phyloP scores from a whole-genome alignment of 1,140 invertebrate species.

The Mercenaria mercenaria region DNA sequence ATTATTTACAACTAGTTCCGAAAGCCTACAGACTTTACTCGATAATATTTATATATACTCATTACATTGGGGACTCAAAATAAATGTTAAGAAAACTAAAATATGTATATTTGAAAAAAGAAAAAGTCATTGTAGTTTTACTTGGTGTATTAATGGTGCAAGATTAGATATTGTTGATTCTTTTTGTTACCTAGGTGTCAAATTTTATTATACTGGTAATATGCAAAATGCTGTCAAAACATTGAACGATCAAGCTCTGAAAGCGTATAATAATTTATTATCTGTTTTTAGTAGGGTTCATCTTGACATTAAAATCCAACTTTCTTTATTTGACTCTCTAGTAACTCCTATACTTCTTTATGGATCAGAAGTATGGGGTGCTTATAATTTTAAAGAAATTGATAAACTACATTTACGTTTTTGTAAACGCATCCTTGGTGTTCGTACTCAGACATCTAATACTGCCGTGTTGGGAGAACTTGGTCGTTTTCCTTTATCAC shows the following conservation, averaged over 20 bases:
- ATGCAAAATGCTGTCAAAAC: slow-evolving; percentile 7
- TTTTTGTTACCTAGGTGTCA: background rate
- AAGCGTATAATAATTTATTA: background rate
- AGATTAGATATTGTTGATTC: background rate
- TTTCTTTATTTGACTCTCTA: background rate
- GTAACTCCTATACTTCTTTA: slow-evolving; percentile 28
- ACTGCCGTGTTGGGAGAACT: slow-evolving; percentile 5
- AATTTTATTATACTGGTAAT: slow-evolving; percentile 6
- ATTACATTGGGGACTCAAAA: no score
- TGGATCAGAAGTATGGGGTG: slow-evolving; percentile 35
- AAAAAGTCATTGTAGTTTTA: no score
- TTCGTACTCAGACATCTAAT: background rate
- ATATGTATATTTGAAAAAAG: background rate
- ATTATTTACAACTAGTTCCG: background rate
- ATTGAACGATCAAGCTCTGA: slow-evolving; percentile 4
- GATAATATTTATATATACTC: background rate
- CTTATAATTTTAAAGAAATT: background rate
- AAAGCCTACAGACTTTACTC: background rate
- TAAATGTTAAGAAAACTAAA: no score
- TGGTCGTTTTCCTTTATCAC: slow-evolving; percentile 1
- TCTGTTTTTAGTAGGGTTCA: slow-evolving; percentile 30
- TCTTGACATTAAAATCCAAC: slow-evolving; percentile 13
- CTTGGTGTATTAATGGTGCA: no score
- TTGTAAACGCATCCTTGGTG: slow-evolving; percentile 20
- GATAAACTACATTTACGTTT: slow-evolving; percentile 32